Base-by-base conservation (phyloP, 1,140 invertebrate genomes). In the Drosophila nigrodunni region DNA sequence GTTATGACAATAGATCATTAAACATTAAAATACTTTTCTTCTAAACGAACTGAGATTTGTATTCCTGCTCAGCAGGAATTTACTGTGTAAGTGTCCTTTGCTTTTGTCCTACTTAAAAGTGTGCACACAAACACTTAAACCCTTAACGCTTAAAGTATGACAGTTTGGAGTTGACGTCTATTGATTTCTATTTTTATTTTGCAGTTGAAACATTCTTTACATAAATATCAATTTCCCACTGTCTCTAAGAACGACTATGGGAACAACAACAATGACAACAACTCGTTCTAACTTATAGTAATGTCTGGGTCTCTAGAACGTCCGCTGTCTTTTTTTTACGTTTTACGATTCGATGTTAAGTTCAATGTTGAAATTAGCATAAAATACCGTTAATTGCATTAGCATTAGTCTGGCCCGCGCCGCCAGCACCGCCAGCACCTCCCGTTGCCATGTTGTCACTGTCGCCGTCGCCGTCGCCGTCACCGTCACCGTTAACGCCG, bases 341-440 rank as follows among this genome's bases (percentile, higher is more conserved):
- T 61, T 46, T 65, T 76, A 59, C 54, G 54, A 54, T 69, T 88
- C 55, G 83, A 88, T 80, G 89, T 91, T 91, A 91, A 91, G 88
- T 91, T 91, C 88, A 91, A 91, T 91, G 88, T 70, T 90, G 77
- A 88, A 91, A 91, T 91, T 91, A 91, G 80, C 88, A 91, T 91
- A 91, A 91, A 88, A 80, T 91, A 91, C 88, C 88, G 88, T 91
- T 91, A 91, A 82, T 88, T 88, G 76, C 74, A 83, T 77, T 91
- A 79, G 81, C 85, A 90, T 86, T 90, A 85, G 74, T 89, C 68
- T 83, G 74, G 74, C 62, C 70, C 66, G 54, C 60, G 64, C 44
- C 62, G 47, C 62, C 30, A 39, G 7, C 25, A 10, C 34, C 43
- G 49, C 37, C 21, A 34, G 21, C 59, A 25, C 15, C 43, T 6